Evolutionary conservation across 64 coral and sea anemone genomes (phyloP).

Genomic region (Catalaphyllia jardinei): DNA sequence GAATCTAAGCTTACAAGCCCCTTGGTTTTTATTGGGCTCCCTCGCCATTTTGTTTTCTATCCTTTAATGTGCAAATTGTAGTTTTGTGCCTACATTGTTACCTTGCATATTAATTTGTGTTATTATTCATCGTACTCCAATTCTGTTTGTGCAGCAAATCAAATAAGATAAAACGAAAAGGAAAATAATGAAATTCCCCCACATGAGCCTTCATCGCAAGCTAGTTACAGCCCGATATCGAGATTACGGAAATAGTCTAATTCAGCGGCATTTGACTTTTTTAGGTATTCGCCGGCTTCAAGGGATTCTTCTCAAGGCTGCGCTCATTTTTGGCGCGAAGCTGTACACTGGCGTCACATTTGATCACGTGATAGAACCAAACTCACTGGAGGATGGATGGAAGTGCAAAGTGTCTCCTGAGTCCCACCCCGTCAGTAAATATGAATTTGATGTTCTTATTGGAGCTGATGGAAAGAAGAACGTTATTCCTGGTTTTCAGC

Average conservation of each 20-base stretch:
- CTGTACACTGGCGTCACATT: conserved; percentile 92
- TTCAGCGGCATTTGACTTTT: background rate
- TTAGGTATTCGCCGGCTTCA: conserved; percentile 90
- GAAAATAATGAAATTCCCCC: no score
- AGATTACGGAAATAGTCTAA: background rate
- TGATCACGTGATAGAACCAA: conserved; percentile 94
- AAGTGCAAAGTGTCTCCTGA: conserved; percentile 77
- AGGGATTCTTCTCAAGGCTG: conserved; percentile 85
- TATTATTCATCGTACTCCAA: no score
- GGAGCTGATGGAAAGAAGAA: conserved; percentile 99
- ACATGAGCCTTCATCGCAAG: no score
- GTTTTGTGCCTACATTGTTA: no score
- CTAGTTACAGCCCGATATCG: no score
- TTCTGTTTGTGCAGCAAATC: no score
- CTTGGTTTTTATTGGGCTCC: no score
- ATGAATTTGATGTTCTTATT: conserved; percentile 89
- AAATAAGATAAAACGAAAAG: no score
- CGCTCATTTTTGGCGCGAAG: conserved; percentile 90
- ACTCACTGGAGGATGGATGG: conserved; percentile 82
- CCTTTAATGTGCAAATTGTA: no score
- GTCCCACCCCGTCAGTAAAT: conserved; percentile 64
- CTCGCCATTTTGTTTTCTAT: no score
- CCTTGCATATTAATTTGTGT: no score
- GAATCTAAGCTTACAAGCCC: no score
- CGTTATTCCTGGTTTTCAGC: conserved; percentile 91